Base-by-base conservation (phyloP, 1,140 invertebrate species). In the Dreissena polymorpha region DNA sequence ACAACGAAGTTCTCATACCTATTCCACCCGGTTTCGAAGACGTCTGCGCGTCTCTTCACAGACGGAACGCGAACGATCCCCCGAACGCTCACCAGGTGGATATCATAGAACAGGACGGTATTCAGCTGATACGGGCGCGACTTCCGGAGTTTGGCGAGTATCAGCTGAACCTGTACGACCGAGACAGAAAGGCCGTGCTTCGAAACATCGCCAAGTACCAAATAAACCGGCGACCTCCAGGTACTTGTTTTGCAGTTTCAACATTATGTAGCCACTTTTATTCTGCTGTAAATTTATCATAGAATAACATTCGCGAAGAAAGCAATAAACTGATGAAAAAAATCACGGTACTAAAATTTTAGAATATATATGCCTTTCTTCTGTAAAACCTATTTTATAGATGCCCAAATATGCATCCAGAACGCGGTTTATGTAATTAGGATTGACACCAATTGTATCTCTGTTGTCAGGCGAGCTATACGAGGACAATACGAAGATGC, bases 131-230 rank as follows among this genome's bases (percentile, higher is more conserved):
- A 70, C 80, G 72, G 5, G 86, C 90, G 39, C 82, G 85, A 57
- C 76, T 91, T 23, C 87, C 88, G 23, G 87, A 91, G 23, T 90
- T 90, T 70, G 91, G 91, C 23, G 90, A 92, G 25, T 92, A 92
- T 65, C 87, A 90, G 82, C 76, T 92, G 75, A 89, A 90, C 81
- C 74, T 92, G 13, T 92, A 89, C 67, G 85, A 88, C 39, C 82
- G 85, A 64, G 85, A 88, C 49, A 86, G 85, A 25, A 87, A 86
- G 49, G 84, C 79, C 7, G 57, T 85, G 25, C 23, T 85, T 10
- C 75, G 55, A 63, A 86, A 88, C 16, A 86, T 90, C n/a, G 89
- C 90, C 21, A 88, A 89, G 74, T 91, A 91, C 67, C 90, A 91
- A 67, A 85, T 91, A 0, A 90, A 90, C 67, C 80, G 90, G 50